phyloP scores from a whole-genome alignment of 2,888 invertebrate genomes.

The Erebia ligea region DNA sequence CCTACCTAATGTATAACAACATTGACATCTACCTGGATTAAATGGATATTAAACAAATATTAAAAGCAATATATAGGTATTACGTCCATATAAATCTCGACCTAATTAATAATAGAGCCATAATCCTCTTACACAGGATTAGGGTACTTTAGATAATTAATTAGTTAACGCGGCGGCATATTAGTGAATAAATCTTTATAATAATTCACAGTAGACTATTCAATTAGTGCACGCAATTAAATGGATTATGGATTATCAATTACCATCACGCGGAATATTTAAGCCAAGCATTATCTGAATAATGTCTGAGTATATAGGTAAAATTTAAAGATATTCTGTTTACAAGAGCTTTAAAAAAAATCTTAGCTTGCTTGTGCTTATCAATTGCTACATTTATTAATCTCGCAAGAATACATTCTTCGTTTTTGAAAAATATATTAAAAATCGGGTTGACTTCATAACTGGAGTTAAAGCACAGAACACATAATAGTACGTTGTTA shows the following conservation, averaged over 20 bases:
- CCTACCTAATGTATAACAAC: too few species aligned
- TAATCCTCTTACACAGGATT: slow-evolving; percentile 25
- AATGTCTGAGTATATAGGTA: neutral
- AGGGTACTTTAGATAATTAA: slow-evolving; percentile 27
- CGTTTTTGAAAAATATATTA: neutral
- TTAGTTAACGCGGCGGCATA: slow-evolving; percentile 28
- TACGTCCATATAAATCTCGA: slow-evolving; percentile 1
- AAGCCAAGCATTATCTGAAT: neutral
- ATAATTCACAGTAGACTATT: slow-evolving; percentile 22
- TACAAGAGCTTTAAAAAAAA: too few species aligned
- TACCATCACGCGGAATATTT: neutral
- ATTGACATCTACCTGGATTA: too few species aligned
- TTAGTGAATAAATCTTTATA: slow-evolving; percentile 28
- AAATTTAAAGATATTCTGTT: slow-evolving; percentile 12
- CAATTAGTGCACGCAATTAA: slow-evolving; percentile 31
- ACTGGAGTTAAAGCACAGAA: slow-evolving; percentile 5
- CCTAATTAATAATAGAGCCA: slow-evolving; percentile 13
- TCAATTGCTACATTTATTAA: too few species aligned
- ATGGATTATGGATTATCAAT: slow-evolving; percentile 29
- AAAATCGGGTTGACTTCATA: neutral
- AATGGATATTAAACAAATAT: neutral
- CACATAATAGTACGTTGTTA: too few species aligned
- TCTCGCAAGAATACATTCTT: too few species aligned
- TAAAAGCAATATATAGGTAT: neutral
- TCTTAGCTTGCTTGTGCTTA: too few species aligned